Evolutionary conservation across 2,797 vertebrate species (phyloP), one percentile per base, ranked within the genome.

Genomic region (Sebastes miniatus): DNA sequence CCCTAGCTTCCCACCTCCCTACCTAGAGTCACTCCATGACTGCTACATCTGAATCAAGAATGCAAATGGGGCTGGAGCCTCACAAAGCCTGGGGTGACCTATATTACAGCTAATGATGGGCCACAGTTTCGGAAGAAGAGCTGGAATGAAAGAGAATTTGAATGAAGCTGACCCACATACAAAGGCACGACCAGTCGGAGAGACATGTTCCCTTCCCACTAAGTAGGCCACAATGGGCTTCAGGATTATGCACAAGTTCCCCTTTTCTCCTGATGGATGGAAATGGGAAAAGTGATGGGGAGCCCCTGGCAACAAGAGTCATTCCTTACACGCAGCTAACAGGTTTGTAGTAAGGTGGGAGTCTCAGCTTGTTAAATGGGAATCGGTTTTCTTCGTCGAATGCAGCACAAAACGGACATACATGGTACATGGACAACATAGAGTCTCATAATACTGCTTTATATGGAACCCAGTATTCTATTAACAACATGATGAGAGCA

Each of bases 151-250:
- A 95, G 95, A 94, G 95, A 96, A 96, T 96, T 95, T 95, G 94
- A 96, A 96, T 95, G 94, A 95, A 94, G 94, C 91, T 96, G 96
- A 96, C 96, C 95, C 94, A 96, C 95, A 96, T 96, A 96, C 94
- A 95, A 95, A 95, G 93, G 91, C 92, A 89, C 89, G 89, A 95
- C 95, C 94, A 93, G 93, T 93, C 87, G 87, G 94, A 92, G 91
- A 95, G 95, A 93, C 95, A 91, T 95, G 95, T 95, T 96, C 94
- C 92, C 84, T 94, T 94, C 93, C 89, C 74, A 90, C 92, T 95
- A 96, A 96, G 92, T 95, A 96, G 95, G 95, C 94, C 95, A 96
- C 94, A 96, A 96, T 95, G 95, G 95, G 94, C 93, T 96, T 94
- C 93, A 93, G 94, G 94, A 96, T 96, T 96, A 95, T 95, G 93